phyloP scores from a whole-genome alignment of 2,113 vertebrate genomes.

The Crotalus helleri region DNA sequence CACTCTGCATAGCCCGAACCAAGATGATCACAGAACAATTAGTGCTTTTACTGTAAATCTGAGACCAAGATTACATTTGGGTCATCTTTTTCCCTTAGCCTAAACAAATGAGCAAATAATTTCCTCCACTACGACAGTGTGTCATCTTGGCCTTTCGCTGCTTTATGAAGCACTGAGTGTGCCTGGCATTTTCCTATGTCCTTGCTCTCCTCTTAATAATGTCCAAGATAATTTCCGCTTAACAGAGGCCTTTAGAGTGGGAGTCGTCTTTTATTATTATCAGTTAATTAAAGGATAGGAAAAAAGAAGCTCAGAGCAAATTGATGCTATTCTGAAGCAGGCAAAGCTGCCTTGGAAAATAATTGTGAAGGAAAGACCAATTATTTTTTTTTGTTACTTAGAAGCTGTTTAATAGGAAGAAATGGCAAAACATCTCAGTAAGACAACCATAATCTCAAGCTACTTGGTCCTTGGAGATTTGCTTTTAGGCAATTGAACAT shows the following conservation, averaged over 20 bases:
- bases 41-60: constrained; percentile 3
- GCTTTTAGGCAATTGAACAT: not conserved
- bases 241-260: constrained; percentile 29
- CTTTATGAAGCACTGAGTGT: constrained; percentile 60
- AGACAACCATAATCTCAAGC: not conserved
- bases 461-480: not conserved
- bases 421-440: not conserved
- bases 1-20: not conserved
- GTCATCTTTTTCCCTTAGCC: constrained; percentile 13
- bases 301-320: constrained; percentile 17
- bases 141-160: constrained; percentile 59
- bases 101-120: constrained; percentile 46
- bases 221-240: constrained; percentile 51
- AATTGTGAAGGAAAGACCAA: not conserved
- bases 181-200: constrained; percentile 37
- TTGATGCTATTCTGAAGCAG: not conserved
- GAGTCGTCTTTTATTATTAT: constrained; percentile 32
- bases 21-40: constrained; percentile 13
- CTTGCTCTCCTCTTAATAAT: constrained; percentile 37
- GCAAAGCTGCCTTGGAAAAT: not conserved
- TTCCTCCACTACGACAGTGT: constrained; percentile 44
- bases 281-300: constrained; percentile 38
- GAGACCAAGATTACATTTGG: constrained; percentile 5
- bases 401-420: not conserved
- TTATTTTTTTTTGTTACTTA: constrained; percentile 21